These are phyloP conservation scores for Parnassius mnemosyne DNA, from an alignment of 2,888 invertebrate species.

Conservation along the genomic window DNA sequence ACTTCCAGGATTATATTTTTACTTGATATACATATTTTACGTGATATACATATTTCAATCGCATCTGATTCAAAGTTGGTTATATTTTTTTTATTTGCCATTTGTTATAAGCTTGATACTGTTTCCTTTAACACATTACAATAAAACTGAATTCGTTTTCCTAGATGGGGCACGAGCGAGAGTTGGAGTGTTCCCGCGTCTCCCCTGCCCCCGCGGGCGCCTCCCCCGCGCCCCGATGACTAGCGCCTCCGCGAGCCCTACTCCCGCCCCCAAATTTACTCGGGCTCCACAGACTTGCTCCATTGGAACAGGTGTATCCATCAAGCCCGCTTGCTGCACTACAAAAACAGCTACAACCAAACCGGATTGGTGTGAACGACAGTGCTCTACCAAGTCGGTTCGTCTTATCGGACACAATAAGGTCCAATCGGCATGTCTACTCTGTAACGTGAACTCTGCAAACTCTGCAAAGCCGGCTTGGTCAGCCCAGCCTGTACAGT, in stretches of 20 bases:
- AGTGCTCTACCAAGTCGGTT: background rate
- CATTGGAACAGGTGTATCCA: constrained; percentile 3
- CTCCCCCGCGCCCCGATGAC: constrained; percentile 68
- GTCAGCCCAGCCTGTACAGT: constrained; percentile 10
- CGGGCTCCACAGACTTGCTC: constrained; percentile 15
- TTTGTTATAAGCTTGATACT: too few relatives aligned
- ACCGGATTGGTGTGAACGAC: constrained; percentile 17
- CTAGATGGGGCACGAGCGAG: constrained; percentile 68
- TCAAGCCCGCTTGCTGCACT: constrained; percentile 20
- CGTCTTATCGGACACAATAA: background rate
- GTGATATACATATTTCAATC: too few relatives aligned
- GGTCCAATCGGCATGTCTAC: background rate
- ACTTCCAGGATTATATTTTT: too few relatives aligned
- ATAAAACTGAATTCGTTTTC: background rate
- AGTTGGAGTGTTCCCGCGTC: constrained; percentile 77
- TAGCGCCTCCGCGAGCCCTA: constrained; percentile 41
- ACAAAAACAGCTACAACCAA: background rate
- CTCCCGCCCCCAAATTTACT: constrained; percentile 16
- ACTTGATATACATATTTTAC: too few relatives aligned
- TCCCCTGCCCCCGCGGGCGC: constrained; percentile 74
- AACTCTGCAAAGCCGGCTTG: constrained; percentile 6
- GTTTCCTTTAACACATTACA: too few relatives aligned
- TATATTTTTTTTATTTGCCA: too few relatives aligned
- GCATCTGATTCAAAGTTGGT: too few relatives aligned
- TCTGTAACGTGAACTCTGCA: too few relatives aligned